Evolutionary conservation across 2,888 invertebrate genomes (phyloP).

Genomic region (Cheilosia variabilis): DNA sequence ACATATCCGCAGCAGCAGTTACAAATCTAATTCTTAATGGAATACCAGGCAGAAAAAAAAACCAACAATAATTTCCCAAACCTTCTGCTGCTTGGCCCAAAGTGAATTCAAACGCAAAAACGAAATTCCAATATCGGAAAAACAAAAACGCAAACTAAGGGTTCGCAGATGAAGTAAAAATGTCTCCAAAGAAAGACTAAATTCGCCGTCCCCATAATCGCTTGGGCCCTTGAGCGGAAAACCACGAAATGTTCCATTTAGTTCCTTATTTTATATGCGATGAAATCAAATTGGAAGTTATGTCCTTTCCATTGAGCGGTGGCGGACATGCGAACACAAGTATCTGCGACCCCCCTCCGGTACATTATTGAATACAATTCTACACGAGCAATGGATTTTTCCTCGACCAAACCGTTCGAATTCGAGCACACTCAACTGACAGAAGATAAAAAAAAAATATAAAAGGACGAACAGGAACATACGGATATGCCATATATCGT

Average conservation of each 20-base stretch:
- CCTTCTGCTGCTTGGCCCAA: conserved; percentile 27
- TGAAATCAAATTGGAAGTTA: conserved; percentile 74
- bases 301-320: conserved; percentile 71
- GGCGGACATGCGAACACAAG: conserved; percentile 43
- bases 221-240: conserved; percentile 72
- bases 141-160: conserved; percentile 70
- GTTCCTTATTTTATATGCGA: conserved; percentile 71
- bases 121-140: conserved; percentile 56
- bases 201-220: conserved; percentile 72
- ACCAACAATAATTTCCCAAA: conserved; percentile 13
- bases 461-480: not conserved
- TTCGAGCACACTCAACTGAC: conserved; percentile 12
- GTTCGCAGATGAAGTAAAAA: conserved; percentile 49
- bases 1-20: conserved; percentile 44
- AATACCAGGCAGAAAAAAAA: conserved; percentile 24
- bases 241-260: conserved; percentile 71
- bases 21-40: conserved; percentile 63
- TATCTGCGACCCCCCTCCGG: conserved; percentile 44
- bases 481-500: not conserved
- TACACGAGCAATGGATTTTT: not conserved
- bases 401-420: conserved; percentile 4
- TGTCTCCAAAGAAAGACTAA: conserved; percentile 57
- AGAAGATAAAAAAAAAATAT: conserved; percentile 39
- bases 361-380: not conserved
- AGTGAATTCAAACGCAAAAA: conserved; percentile 3